phyloP scores from a whole-genome alignment of 2,888 invertebrate genomes.

The Criorhina ranunculi region DNA sequence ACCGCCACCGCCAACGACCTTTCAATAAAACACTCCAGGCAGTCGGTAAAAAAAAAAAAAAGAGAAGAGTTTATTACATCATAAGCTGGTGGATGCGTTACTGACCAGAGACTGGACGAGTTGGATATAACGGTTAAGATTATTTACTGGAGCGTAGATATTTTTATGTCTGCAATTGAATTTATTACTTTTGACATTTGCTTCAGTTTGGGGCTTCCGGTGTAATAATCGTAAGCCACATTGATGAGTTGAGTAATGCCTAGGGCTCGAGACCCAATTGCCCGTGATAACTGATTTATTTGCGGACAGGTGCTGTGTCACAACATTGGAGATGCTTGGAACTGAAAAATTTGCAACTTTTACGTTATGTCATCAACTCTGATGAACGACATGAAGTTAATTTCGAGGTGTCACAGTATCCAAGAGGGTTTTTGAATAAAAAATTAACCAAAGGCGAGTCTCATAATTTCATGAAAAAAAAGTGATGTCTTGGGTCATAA shows the following conservation, averaged over 20 bases:
- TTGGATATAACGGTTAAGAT: conserved; percentile 39
- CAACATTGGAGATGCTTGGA: neutral
- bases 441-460: too few relatives aligned
- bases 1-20: conserved; percentile 20
- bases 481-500: too few relatives aligned
- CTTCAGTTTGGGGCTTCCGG: conserved; percentile 4
- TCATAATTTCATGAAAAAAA: too few relatives aligned
- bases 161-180: conserved; percentile 3
- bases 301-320: conserved; percentile 10
- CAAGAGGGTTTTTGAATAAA: too few relatives aligned
- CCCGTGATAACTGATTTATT: conserved; percentile 38
- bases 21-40: conserved; percentile 6
- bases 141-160: conserved; percentile 25
- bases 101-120: conserved; percentile 15
- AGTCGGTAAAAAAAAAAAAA: too few relatives aligned
- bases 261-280: neutral
- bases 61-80: conserved; percentile 41
- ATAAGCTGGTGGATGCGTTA: conserved; percentile 31
- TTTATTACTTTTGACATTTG: conserved; percentile 20
- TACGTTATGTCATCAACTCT: too few relatives aligned
- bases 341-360: neutral
- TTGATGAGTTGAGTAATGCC: neutral
- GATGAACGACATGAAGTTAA: too few relatives aligned
- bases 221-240: neutral
- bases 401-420: too few relatives aligned